These are phyloP conservation scores for Callimorpha dominula DNA, from an alignment of 2,888 invertebrate genomes.

Conservation along the genomic window DNA sequence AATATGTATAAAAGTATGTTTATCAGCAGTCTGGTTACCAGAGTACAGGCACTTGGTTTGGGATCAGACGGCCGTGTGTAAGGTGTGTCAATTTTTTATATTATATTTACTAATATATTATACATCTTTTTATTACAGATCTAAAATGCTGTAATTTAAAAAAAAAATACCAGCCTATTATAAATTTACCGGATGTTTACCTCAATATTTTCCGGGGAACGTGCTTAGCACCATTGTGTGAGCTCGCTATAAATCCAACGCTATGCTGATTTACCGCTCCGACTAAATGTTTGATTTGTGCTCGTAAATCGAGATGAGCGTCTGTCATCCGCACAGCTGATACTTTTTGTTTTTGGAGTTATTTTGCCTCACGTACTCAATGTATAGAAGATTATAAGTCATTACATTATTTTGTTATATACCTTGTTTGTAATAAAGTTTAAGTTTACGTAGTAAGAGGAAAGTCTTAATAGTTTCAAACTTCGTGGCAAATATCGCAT, in stretches of 20 bases:
- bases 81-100: too few species aligned
- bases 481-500: too few species aligned
- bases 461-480: too few species aligned
- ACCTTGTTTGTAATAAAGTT: too few species aligned
- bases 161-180: neutral
- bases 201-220: constrained; percentile 60
- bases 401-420: neutral
- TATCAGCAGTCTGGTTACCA: too few species aligned
- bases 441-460: too few species aligned
- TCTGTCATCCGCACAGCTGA: constrained; percentile 74
- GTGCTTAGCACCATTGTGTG: constrained; percentile 67
- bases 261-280: constrained; percentile 83
- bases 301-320: constrained; percentile 85
- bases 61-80: too few species aligned
- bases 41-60: too few species aligned
- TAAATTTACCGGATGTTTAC: constrained; percentile 27
- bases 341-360: constrained; percentile 51
- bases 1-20: too few species aligned
- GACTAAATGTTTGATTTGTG: constrained; percentile 85
- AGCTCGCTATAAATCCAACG: constrained; percentile 74
- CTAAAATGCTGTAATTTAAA: neutral
- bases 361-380: neutral
- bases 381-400: neutral
- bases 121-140: neutral
- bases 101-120: too few species aligned